These are phyloP conservation scores for Amitus sp. DNA, from an alignment of 2,888 invertebrate genomes.

Conservation along the genomic window DNA sequence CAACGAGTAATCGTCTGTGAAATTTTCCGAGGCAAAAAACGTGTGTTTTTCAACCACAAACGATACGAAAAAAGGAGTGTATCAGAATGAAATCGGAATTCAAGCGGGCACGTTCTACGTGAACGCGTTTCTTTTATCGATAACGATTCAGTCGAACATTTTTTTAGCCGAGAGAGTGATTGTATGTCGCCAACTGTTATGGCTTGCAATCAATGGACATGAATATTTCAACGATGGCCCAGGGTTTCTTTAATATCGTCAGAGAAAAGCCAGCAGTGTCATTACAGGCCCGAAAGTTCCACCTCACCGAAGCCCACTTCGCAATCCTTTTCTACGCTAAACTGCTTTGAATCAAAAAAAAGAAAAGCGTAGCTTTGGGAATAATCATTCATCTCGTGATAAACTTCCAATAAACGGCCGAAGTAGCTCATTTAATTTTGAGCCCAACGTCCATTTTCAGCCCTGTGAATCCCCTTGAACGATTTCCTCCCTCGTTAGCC, in stretches of 20 bases:
- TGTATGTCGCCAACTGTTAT: slow-evolving; percentile 12
- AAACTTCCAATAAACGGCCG: too few species aligned
- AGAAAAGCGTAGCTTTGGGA: too few species aligned
- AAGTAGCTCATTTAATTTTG: slow-evolving; percentile 15
- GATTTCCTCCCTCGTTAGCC: slow-evolving; percentile 31
- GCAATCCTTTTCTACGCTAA: too few species aligned
- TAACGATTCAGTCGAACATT: too few species aligned
- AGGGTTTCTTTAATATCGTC: slow-evolving; percentile 32
- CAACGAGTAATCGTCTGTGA: too few species aligned
- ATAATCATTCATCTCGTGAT: too few species aligned
- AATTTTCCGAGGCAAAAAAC: not conserved
- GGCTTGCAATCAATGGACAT: slow-evolving; percentile 18
- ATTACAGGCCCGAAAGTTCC: slow-evolving; percentile 22
- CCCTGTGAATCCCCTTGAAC: slow-evolving; percentile 17
- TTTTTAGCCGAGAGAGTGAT: too few species aligned
- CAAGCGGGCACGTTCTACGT: too few species aligned
- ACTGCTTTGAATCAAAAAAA: too few species aligned
- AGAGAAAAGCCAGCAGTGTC: slow-evolving; percentile 29
- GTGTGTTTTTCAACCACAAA: not conserved
- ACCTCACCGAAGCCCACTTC: too few species aligned
- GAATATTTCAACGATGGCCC: slow-evolving; percentile 19
- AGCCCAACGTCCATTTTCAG: slow-evolving; percentile 15
- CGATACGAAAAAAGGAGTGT: not conserved
- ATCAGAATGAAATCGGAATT: too few species aligned
- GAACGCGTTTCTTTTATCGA: too few species aligned